Evolutionary conservation across 2,888 invertebrate genomes (phyloP), one percentile per base, ranked within the genome.

Genomic region (Drosophila barbarae): DNA sequence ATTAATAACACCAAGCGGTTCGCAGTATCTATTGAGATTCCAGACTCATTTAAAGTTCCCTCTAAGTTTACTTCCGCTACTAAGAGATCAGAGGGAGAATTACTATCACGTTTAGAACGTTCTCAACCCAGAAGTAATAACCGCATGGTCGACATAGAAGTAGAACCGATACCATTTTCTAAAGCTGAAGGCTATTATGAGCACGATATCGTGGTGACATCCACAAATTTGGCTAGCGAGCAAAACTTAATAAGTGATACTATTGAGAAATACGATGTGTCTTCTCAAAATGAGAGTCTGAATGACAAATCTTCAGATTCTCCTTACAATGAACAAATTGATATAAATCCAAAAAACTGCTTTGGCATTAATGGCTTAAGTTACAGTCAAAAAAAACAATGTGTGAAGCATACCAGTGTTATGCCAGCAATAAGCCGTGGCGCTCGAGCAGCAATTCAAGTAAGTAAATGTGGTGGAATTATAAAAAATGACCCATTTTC

Each of bases 361-460:
- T 89, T 88, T 63, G 76, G 81, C 23, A 87, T 89, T 2, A 87
- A 87, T 28, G 90, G 88, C 8, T 67, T 90, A 41, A 83, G 85
- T 15, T 87, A 88, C 60, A 89, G 89, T 1, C 89, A 90, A 57
- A 89, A 88, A 66, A 89, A 88, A 63, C 80, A 88, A 30, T 90
- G 89, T 47, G 86, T 88, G 2, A 59, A 88, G 58, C 87, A 90
- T 71, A 89, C 89, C 0, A 88, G 85, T 68, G 87, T 90, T 26
- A 90, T 90, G 90, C 89, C 89, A 35, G 89, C 89, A 18, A 89
- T 90, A 50, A 90, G 90, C 71, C 86, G 90, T 7, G 89, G 89
- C n/a, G 89, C 89, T 0, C 84, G 90, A 39, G 85, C 89, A 6
- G 85, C 90, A 5, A 89, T 90, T 72, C 89, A 90, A 87, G 89